phyloP scores from a whole-genome alignment of 2,797 vertebrate species.

The Urophycis tenuis region DNA sequence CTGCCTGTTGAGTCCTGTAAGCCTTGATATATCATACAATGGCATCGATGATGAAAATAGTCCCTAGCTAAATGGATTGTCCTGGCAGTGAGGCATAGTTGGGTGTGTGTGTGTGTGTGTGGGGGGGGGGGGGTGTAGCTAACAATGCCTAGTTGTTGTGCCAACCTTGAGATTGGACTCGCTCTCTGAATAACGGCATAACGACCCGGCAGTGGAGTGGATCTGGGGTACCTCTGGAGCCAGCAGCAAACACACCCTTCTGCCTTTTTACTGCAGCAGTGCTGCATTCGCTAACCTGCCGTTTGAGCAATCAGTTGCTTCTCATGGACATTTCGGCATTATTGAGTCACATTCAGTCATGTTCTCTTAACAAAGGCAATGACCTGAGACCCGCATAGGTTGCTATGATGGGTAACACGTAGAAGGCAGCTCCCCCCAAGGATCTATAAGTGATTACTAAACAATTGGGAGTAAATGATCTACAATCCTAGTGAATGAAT shows the following conservation, averaged over 20 bases:
- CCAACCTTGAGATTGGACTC: not conserved
- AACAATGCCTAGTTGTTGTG: not conserved
- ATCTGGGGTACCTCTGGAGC: too few species aligned
- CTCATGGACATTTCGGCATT: too few species aligned
- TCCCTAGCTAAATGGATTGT: not conserved
- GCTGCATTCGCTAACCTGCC: not conserved
- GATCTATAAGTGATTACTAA: not conserved
- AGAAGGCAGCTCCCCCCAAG: too few species aligned
- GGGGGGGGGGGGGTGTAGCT: not conserved
- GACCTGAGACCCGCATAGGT: too few species aligned
- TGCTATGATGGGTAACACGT: too few species aligned
- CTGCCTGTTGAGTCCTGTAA: not conserved
- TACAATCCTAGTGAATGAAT: not conserved
- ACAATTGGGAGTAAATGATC: not conserved
- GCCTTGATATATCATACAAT: not conserved
- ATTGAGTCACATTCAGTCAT: too few species aligned
- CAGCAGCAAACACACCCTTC: conserved; percentile 1
- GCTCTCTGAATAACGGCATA: not conserved
- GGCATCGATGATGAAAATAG: not conserved
- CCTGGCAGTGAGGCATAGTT: not conserved
- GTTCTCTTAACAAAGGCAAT: too few species aligned
- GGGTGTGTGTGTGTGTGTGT: too few species aligned
- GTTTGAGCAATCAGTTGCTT: too few species aligned
- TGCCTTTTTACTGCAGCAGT: not conserved
- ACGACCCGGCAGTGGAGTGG: not conserved